Base-by-base conservation (phyloP, 2,113 vertebrate species). In the Anseranas semipalmata region DNA sequence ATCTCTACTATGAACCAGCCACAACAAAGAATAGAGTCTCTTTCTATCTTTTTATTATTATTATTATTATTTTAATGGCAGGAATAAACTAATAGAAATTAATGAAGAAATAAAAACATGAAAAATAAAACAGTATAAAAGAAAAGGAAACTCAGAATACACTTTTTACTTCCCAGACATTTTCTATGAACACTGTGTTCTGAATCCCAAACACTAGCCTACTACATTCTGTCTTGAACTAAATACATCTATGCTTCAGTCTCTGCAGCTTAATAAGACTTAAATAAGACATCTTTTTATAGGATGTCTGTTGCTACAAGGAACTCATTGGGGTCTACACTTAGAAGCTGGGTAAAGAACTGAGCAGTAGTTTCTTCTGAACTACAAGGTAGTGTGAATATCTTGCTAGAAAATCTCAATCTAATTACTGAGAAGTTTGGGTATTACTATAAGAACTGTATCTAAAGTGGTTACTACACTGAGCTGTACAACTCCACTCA, bases 1-100 rank as follows among this genome's bases (percentile, higher is more conserved):
- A n/a, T 4, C 53, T 83, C 10, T 2, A 46, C 5, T 2, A 52
- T 43, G 17, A 48, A 28, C 0, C 0, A 74, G 7, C 6, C n/a
- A 55, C 2, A 37, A 2, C 4, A 33, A 46, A 90, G 3, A 75
- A 59, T 1, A 8, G 3, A 35, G 13, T 28, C 39, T 15, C 5
- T 6, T n/a, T 28, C 5, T 68, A n/a, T 52, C 10, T 41, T 20
- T 56, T 11, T n/a, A 33, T 60, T 32, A 4, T 21, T 7, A 10
- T 20, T 50, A n/a, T n/a, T n/a, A n/a, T n/a, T n/a, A n/a, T 39
- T 4, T 21, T 7, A 9, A 16, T 41, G 9, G 2, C 2, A 33
- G 22, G 28, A 53, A 77, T 15, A 37, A 16, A 25, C 25, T 52
- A 35, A 2, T 65, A 60, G 15, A 56, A 80, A 60, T 6, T 67